Percentiles rank a stretch among this genome's conserved stretches.
These are phyloP conservation scores for Geotrypetes seraphini DNA, from an alignment of 2,797 vertebrate genomes.

Conservation along the genomic window DNA sequence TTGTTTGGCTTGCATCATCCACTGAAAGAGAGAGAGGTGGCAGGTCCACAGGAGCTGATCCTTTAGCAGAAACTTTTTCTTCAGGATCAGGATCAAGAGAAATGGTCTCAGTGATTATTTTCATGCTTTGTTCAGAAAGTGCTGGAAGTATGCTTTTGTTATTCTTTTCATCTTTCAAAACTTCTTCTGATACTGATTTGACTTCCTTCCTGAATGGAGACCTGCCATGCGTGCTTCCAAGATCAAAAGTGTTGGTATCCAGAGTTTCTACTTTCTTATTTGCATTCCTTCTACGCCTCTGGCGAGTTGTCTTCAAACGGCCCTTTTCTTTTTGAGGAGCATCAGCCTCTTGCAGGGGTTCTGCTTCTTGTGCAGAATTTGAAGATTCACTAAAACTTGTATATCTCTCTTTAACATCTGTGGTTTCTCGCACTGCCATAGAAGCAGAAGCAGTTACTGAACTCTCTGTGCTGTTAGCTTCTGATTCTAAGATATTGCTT, in stretches of 20 bases:
- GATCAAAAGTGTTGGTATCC: constrained; percentile 45
- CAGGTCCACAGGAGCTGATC: constrained; percentile 3
- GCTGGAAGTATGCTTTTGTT: neutral
- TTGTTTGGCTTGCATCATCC: constrained; percentile 36
- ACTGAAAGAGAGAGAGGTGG: neutral
- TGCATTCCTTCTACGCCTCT: constrained; percentile 63
- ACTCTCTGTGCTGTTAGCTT: constrained; percentile 10
- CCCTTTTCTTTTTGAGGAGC: constrained; percentile 64
- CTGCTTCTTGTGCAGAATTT: constrained; percentile 36
- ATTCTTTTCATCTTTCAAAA: constrained; percentile 31
- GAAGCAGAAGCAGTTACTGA: constrained; percentile 4
- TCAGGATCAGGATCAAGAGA: constrained; percentile 16
- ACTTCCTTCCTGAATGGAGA: constrained; percentile 16
- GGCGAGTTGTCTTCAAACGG: constrained; percentile 66
- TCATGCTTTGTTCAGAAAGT: constrained; percentile 3
- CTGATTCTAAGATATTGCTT: constrained; percentile 59
- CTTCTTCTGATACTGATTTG: constrained; percentile 18
- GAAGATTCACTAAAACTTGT: constrained; percentile 39
- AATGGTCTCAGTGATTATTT: constrained; percentile 1
- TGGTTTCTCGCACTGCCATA: fast-evolving
- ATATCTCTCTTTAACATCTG: constrained; percentile 55
- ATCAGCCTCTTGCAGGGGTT: constrained; percentile 33
- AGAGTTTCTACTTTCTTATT: constrained; percentile 53
- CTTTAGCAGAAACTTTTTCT: constrained; percentile 24
- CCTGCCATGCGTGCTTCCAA: constrained; percentile 38